Percentiles rank a stretch among this genome's conserved stretches.
These are phyloP conservation scores for Melanocharis versteri DNA, from an alignment of 2,113 vertebrate species.

Conservation along the genomic window DNA sequence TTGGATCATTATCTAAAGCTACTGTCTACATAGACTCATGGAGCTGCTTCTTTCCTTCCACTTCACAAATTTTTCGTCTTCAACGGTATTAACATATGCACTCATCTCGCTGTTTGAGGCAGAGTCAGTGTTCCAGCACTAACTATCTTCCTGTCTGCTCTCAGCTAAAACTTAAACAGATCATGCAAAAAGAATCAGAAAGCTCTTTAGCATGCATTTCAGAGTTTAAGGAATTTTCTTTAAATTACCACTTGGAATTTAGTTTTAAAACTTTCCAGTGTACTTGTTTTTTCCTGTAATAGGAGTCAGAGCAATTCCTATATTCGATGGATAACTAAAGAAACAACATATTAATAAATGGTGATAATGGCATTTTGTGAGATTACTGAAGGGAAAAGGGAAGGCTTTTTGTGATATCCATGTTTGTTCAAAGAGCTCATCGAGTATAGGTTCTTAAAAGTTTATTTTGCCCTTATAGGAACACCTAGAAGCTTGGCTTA, in stretches of 20 bases:
- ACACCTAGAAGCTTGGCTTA: not conserved
- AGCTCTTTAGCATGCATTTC: not conserved
- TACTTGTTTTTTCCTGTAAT: not conserved
- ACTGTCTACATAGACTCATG: not conserved
- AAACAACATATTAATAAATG: not conserved
- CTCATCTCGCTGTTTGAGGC: not conserved
- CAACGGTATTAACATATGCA: not conserved
- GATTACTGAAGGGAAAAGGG: not conserved
- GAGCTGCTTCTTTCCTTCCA: conserved; percentile 6
- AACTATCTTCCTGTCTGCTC: not conserved
- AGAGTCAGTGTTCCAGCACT: conserved; percentile 8
- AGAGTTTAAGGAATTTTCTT: not conserved
- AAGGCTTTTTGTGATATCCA: not conserved
- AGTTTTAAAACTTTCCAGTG: not conserved
- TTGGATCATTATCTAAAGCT: not conserved
- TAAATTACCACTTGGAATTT: not conserved
- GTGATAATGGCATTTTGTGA: not conserved
- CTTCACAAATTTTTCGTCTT: conserved; percentile 8
- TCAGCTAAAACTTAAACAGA: not conserved
- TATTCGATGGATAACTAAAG: not conserved
- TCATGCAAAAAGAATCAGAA: not conserved
- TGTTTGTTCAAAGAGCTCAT: not conserved
- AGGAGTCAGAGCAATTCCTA: not conserved
- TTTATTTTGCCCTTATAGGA: not conserved
- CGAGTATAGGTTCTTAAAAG: not conserved